Conservation (phyloP, 2,888 invertebrate genomes). For the Heliconius erato region DNA sequence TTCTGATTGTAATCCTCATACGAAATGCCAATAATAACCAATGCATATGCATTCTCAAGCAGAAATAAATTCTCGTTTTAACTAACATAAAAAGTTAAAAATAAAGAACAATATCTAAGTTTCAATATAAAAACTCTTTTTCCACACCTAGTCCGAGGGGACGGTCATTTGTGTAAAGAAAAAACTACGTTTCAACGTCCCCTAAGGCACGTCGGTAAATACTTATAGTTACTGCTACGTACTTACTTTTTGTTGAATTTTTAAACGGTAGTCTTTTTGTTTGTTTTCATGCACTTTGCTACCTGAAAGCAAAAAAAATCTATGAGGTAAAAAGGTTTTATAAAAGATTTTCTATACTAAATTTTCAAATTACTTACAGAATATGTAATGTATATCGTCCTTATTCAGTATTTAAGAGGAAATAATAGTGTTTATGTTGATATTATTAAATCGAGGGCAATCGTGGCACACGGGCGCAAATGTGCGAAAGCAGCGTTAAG, state of each 20-base stretch:
- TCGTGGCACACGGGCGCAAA: too few relatives aligned
- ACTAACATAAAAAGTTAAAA: too few relatives aligned
- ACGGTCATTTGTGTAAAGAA: slow-evolving; percentile 1
- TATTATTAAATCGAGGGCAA: too few relatives aligned
- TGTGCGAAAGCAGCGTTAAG: too few relatives aligned
- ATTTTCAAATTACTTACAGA: background rate
- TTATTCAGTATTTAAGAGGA: too few relatives aligned
- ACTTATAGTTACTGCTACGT: background rate
- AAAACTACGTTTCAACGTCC: background rate
- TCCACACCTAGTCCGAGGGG: background rate
- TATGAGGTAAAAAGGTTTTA: background rate
- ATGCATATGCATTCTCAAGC: background rate
- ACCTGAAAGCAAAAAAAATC: slow-evolving; percentile 15
- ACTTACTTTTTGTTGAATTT: slow-evolving; percentile 30
- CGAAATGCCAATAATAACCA: background rate
- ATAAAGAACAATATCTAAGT: background rate
- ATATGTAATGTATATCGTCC: too few relatives aligned
- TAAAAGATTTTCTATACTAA: background rate
- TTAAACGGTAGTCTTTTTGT: background rate
- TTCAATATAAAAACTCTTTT: background rate
- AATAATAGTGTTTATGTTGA: too few relatives aligned
- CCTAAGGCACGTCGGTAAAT: slow-evolving; percentile 4
- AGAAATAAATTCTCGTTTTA: background rate
- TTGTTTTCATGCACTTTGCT: slow-evolving; percentile 17
- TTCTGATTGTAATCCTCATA: background rate